Conservation (phyloP, 2,113 vertebrate species). For the Oreocharis arfaki region DNA sequence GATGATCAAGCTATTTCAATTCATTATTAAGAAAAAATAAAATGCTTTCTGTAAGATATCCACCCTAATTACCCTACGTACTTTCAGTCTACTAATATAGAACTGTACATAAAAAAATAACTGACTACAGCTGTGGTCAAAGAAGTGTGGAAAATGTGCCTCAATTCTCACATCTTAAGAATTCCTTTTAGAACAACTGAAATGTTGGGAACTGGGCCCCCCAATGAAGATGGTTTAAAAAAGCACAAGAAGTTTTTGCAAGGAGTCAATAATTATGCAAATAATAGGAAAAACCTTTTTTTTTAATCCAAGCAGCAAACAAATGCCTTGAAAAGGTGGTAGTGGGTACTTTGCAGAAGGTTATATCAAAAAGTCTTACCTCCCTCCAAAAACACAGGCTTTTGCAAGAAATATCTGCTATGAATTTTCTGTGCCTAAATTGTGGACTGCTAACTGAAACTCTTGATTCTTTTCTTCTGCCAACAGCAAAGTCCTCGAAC, state of each 20-base stretch:
- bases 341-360: background rate
- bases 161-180: background rate
- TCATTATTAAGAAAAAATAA: background rate
- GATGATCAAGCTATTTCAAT: background rate
- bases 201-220: background rate
- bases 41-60: background rate
- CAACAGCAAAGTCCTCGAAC: background rate
- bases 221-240: background rate
- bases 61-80: background rate
- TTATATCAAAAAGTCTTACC: background rate
- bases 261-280: background rate
- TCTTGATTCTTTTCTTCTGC: background rate
- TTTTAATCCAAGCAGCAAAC: background rate
- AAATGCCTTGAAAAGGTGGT: background rate
- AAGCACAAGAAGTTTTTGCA: background rate
- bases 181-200: background rate
- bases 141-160: background rate
- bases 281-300: background rate
- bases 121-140: background rate
- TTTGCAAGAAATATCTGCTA: background rate
- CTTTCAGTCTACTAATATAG: background rate
- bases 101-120: background rate
- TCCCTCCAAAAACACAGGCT: background rate
- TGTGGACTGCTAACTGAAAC: background rate
- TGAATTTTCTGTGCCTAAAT: background rate